These are phyloP conservation scores for Astropecten irregularis DNA, from an alignment of 53 echinoderm and acorn worm species.

Conservation along the genomic window DNA sequence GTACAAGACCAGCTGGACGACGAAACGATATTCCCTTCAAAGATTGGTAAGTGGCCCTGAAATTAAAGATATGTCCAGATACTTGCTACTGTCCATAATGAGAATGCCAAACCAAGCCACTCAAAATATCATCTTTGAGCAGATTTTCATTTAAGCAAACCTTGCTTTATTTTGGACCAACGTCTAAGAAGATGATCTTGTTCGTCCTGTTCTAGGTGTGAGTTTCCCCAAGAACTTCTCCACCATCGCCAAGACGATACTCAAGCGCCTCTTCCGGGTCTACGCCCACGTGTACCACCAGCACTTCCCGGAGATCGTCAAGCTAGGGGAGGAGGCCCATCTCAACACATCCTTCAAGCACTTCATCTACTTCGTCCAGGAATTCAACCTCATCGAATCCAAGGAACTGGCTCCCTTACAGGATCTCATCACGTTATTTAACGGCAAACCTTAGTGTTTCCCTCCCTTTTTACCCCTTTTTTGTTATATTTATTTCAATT, in stretches of 20 bases:
- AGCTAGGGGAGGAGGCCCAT: constrained; percentile 91
- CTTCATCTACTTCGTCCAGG: constrained; percentile 99
- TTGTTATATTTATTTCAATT: neutral
- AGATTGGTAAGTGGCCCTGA: constrained; percentile 74
- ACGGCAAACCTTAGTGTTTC: constrained; percentile 26
- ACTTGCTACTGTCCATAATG: no score
- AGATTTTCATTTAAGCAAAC: neutral
- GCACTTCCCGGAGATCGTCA: constrained; percentile 93
- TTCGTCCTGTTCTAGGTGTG: constrained; percentile 70
- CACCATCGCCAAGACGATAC: constrained; percentile 97
- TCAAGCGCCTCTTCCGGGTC: constrained; percentile 98
- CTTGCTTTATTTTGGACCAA: no score
- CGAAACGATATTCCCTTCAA: constrained; percentile 94
- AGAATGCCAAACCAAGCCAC: neutral
- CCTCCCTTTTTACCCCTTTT: neutral
- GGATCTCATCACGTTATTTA: constrained; percentile 78
- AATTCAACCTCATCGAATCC: constrained; percentile 95
- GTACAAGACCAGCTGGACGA: constrained; percentile 99
- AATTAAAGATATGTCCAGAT: no score
- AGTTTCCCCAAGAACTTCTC: constrained; percentile 99
- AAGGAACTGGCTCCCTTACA: constrained; percentile 96
- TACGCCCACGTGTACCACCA: constrained; percentile 99
- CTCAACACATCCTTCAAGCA: constrained; percentile 99
- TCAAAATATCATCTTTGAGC: neutral
- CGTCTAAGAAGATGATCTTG: no score